A percentile compares a stretch with the other conserved stretches of the same genome.
Conservation (phyloP, 2,888 invertebrate species). For the Lydus trimaculatus region DNA sequence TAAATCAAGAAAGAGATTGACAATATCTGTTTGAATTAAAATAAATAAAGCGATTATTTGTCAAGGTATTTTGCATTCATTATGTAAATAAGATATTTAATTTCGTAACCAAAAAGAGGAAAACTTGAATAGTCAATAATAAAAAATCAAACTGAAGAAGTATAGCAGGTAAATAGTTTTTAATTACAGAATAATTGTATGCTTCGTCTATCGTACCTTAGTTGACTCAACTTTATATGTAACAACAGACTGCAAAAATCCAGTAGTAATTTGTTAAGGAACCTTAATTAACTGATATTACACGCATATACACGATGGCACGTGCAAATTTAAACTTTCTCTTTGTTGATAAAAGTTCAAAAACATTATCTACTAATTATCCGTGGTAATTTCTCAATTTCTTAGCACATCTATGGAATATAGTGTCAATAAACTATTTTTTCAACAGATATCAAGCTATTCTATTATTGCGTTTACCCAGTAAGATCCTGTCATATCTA, state of each 20-base stretch:
- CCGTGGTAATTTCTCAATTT: not conserved
- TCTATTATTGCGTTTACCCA: no score
- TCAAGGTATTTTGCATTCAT: not conserved
- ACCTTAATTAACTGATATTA: no score
- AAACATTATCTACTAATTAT: not conserved
- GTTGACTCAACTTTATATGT: no score
- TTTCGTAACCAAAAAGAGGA: no score
- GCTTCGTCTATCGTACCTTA: no score
- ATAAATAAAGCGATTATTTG: not conserved
- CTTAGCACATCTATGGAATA: not conserved
- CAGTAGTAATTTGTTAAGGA: no score
- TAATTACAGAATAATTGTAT: no score
- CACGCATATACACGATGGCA: no score
- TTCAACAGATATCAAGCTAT: not conserved
- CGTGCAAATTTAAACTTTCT: not conserved
- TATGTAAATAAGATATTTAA: not conserved
- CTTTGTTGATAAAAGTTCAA: not conserved
- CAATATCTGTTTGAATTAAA: not conserved
- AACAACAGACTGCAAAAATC: no score
- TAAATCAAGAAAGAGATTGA: not conserved
- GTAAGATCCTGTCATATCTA: no score
- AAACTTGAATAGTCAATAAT: not conserved
- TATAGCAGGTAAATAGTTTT: no score
- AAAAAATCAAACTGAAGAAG: not conserved
- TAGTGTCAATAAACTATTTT: not conserved